phyloP scores from a whole-genome alignment of 2,797 vertebrate species.

The Diplodus puntazzo region DNA sequence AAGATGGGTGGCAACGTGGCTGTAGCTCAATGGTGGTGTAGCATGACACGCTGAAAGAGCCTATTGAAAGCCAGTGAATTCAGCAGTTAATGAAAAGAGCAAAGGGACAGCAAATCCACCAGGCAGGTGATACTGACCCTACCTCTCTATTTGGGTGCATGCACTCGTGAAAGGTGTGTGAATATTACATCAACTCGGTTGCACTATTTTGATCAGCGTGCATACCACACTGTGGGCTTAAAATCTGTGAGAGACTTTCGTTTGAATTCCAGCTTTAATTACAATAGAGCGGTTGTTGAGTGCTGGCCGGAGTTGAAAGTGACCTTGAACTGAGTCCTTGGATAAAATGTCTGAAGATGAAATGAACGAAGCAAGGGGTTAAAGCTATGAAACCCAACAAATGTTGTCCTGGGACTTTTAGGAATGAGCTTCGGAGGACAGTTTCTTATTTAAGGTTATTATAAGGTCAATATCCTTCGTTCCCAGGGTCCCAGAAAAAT shows the following conservation, averaged over 20 bases:
- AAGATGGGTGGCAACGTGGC: conserved; percentile 80
- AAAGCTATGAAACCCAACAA: not conserved
- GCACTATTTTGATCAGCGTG: conserved; percentile 22
- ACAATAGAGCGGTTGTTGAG: conserved; percentile 20
- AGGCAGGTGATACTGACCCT: conserved; percentile 66
- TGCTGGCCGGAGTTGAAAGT: conserved; percentile 18
- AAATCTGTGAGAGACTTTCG: conserved; percentile 5
- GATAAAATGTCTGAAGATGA: conserved; percentile 29
- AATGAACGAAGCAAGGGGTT: not conserved
- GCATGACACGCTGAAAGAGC: conserved; percentile 80
- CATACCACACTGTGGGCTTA: not conserved
- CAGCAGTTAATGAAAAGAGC: conserved; percentile 76
- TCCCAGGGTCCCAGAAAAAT: conserved; percentile 2
- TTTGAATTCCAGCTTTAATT: conserved; percentile 20
- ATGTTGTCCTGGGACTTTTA: not conserved
- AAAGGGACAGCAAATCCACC: conserved; percentile 57
- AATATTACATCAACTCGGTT: conserved; percentile 25
- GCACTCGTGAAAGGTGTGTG: conserved; percentile 3
- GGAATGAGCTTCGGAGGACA: not conserved
- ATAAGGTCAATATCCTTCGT: conserved; percentile 3
- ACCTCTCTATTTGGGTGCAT: conserved; percentile 33
- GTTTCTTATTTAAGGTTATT: conserved; percentile 12
- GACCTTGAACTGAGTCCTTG: conserved; percentile 54
- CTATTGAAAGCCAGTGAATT: conserved; percentile 80
- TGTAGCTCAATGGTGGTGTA: conserved; percentile 79